phyloP scores from a whole-genome alignment of 2,113 vertebrate genomes.

The Gnathonemus longibarbis region DNA sequence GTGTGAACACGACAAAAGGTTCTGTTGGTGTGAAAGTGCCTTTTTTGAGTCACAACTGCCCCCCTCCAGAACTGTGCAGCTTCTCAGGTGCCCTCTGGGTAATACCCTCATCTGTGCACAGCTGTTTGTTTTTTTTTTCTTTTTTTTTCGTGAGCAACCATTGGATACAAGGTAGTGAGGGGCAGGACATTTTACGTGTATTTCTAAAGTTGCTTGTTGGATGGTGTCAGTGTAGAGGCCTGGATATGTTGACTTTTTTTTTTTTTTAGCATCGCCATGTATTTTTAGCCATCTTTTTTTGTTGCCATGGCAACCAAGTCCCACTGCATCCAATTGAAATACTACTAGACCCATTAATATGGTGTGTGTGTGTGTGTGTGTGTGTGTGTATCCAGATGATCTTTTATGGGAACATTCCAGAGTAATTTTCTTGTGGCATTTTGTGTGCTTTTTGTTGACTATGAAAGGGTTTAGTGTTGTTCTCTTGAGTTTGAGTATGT shows the following conservation, averaged over 20 bases:
- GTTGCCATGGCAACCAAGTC: background rate
- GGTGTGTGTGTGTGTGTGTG: no score
- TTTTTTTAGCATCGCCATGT: background rate
- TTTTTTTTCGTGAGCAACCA: background rate
- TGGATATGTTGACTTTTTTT: background rate
- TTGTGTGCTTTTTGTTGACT: background rate
- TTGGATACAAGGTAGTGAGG: background rate
- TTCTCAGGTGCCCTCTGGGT: background rate
- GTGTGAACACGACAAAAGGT: background rate
- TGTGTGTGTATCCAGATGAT: background rate
- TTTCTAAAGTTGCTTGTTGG: background rate
- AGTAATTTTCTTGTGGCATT: background rate
- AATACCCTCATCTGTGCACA: background rate
- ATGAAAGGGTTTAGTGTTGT: background rate
- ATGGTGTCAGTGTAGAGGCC: background rate
- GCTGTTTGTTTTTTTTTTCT: background rate
- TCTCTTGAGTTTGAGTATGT: background rate
- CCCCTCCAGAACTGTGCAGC: background rate
- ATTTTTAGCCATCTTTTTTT: background rate
- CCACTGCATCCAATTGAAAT: background rate
- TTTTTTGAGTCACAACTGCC: no score
- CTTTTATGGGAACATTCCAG: background rate
- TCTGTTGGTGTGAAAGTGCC: background rate
- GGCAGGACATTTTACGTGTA: background rate
- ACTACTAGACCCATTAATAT: background rate